Base-by-base conservation (phyloP, 2,113 vertebrate species). In the Corythoichthys intestinalis region DNA sequence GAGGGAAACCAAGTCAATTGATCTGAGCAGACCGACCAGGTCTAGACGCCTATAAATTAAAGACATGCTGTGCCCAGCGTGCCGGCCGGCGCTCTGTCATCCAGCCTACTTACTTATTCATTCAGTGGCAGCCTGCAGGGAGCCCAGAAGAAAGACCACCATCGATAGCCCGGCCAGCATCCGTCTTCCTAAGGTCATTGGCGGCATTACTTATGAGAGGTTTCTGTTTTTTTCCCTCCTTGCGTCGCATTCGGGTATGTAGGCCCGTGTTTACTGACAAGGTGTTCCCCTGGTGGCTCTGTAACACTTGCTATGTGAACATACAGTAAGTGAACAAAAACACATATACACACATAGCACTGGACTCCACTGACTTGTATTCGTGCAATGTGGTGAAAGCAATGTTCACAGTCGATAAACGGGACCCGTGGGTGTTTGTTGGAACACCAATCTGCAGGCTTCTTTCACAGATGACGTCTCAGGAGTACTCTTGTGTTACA, bases 171-270 rank as follows among this genome's bases (percentile, higher is more conserved):
- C 4, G 82, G 74, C 77, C 68, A 80, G 80, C 87, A 89, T 90
- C 88, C 83, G 75, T 90, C 86, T 89, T 87, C 67, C 67, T 78
- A 78, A 86, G 88, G 88, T 87, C 88, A 87, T 62, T 2, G 52
- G 69, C 72, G 59, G 87, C 84, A 87, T 86, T 85, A 86, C 76
- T 87, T 79, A 87, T 65, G 69, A 4, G 56, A 65, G 58, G 73
- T 68, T 85, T 83, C 83, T 0, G 38, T 60, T 49, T 15, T 34
- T 41, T 48, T 65, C 34, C 35, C 14, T 48, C 1, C 5, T 61
- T 1, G 73, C 83, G 80, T 83, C 17, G 58, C 73, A 76, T 76
- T 75, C 73, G 74, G 65, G 83, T 84, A 73, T 73, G 73, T 74
- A 69, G 79, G 85, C 86, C 80, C 82, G 62, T 82, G 83, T 83